A percentile compares a stretch with the other conserved stretches of the same genome.
Evolutionary conservation across 2,888 invertebrate genomes (phyloP).

Genomic region (Kryphioiulus occultus): DNA sequence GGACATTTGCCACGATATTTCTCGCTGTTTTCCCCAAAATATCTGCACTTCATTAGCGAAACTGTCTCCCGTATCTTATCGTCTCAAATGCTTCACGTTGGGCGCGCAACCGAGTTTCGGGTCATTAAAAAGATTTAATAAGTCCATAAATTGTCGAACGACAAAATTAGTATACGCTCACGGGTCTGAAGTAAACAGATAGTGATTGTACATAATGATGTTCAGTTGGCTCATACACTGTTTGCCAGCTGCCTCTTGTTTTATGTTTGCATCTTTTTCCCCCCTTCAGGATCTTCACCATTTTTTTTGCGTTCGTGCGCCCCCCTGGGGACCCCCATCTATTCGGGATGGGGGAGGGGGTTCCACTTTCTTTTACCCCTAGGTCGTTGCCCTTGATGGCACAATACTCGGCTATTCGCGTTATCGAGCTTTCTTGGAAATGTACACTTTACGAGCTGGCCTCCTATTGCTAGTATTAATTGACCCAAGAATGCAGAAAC

Average conservation of each 20-base stretch:
- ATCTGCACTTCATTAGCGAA: background rate
- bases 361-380: slow-evolving; percentile 1
- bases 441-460: background rate
- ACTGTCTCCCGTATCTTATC: background rate
- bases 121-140: slow-evolving; percentile 15
- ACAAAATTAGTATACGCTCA: background rate
- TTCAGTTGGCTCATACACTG: too few relatives aligned
- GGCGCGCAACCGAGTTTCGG: background rate
- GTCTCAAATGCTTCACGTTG: background rate
- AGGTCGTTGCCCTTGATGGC: background rate
- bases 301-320: background rate
- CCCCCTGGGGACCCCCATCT: background rate
- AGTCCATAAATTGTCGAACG: background rate
- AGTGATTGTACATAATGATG: too few relatives aligned
- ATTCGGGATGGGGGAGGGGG: background rate
- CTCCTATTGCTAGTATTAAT: background rate
- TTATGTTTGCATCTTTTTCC: background rate
- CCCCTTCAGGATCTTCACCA: background rate
- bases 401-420: background rate
- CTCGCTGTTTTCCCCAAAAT: background rate
- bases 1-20: background rate
- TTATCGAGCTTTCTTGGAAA: background rate
- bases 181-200: background rate
- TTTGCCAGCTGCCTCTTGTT: background rate
- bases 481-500: slow-evolving; percentile 4